Evolutionary conservation across 1,140 invertebrate genomes (phyloP).

Genomic region (Eupristina koningsbergeri): DNA sequence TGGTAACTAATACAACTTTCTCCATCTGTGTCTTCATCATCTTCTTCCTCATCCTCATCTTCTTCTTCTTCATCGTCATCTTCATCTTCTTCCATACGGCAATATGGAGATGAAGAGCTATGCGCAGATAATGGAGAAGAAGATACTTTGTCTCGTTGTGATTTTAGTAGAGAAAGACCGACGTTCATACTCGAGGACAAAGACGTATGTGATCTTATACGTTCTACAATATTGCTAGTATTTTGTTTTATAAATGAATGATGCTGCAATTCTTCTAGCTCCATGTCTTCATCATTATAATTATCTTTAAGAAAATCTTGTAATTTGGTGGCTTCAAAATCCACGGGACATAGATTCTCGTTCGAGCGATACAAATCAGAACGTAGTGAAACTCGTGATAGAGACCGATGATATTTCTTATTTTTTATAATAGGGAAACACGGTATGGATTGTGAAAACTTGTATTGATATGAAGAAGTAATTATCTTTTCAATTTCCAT

Average conservation of each 20-base stretch:
- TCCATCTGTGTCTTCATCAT: constrained; percentile 40
- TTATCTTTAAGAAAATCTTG: constrained; percentile 68
- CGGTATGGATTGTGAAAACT: constrained; percentile 65
- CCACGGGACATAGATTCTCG: constrained; percentile 64
- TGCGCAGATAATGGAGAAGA: constrained; percentile 62
- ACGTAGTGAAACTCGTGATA: constrained; percentile 57
- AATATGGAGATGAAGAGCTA: constrained; percentile 60
- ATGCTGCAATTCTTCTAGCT: constrained; percentile 58
- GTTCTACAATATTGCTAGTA: constrained; percentile 52
- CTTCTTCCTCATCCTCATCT: constrained; percentile 49
- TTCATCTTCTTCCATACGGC: constrained; percentile 50
- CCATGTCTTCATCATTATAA: constrained; percentile 72
- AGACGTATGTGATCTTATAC: constrained; percentile 61
- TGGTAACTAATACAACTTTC: background rate
- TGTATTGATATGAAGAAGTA: constrained; percentile 59
- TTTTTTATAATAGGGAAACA: constrained; percentile 61
- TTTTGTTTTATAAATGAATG: constrained; percentile 55
- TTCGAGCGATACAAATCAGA: constrained; percentile 63
- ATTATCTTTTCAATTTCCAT: constrained; percentile 43
- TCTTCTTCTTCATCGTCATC: constrained; percentile 49
- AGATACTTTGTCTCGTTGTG: constrained; percentile 58
- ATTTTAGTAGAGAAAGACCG: constrained; percentile 62
- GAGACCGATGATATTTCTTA: constrained; percentile 57
- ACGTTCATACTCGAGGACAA: constrained; percentile 56
- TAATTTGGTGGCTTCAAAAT: constrained; percentile 61